Percentiles rank a stretch among this genome's conserved stretches.
Evolutionary conservation across 2,888 invertebrate species (phyloP).

Genomic region (Phyllotreta cruciferae): DNA sequence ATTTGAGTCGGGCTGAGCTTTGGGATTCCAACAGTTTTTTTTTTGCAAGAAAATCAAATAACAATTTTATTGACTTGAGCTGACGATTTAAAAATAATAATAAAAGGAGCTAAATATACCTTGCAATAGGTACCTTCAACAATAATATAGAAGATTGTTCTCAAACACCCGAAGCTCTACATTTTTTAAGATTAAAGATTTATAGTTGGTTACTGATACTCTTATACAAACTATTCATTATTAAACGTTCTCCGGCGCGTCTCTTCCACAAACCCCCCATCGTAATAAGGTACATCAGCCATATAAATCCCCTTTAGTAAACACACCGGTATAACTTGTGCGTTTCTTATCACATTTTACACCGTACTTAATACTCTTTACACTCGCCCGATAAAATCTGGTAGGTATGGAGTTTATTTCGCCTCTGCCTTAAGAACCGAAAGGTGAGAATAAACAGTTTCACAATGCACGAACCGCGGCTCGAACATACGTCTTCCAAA

Average conservation of each 20-base stretch:
- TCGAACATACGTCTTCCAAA: slow-evolving; percentile 41
- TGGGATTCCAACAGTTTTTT: background rate
- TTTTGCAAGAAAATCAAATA: too few species aligned
- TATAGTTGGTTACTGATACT: too few species aligned
- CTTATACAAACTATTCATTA: too few species aligned
- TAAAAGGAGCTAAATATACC: too few species aligned
- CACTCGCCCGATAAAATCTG: slow-evolving; percentile 17
- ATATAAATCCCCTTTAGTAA: slow-evolving; percentile 7
- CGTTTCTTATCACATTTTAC: slow-evolving; percentile 14
- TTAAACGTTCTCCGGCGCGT: too few species aligned
- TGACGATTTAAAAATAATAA: too few species aligned
- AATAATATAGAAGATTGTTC: too few species aligned
- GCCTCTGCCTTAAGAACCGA: slow-evolving; percentile 8
- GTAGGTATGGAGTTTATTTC: slow-evolving; percentile 7
- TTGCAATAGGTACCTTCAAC: too few species aligned
- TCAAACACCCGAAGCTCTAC: too few species aligned
- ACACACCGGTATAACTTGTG: background rate
- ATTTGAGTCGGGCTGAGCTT: background rate
- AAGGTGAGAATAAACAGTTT: slow-evolving; percentile 30
- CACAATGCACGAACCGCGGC: slow-evolving; percentile 26
- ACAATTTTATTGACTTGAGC: too few species aligned
- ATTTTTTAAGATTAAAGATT: too few species aligned
- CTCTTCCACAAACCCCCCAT: too few species aligned
- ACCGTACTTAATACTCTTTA: slow-evolving; percentile 16
- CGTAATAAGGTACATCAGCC: background rate